Evolutionary conservation across 1,140 invertebrate genomes (phyloP).

Genomic region (Sitodiplosis mosellana): DNA sequence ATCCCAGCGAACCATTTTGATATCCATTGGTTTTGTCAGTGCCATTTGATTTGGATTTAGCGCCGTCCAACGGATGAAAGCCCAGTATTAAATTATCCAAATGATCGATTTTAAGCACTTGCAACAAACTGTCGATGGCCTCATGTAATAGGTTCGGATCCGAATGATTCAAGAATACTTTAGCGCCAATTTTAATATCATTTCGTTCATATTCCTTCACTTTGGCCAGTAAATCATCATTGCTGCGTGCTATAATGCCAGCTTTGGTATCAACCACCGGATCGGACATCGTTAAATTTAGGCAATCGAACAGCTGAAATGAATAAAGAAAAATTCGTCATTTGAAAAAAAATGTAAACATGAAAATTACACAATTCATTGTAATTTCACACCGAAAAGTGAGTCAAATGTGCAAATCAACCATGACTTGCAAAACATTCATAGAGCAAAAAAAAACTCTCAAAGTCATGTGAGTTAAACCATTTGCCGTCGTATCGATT

Average conservation of each 20-base stretch:
- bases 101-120: slow-evolving; percentile 17
- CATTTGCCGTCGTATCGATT: background rate
- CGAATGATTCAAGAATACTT: slow-evolving; percentile 37
- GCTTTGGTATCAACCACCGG: slow-evolving; percentile 12
- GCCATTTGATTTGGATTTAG: background rate
- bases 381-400: background rate
- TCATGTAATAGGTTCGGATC: slow-evolving; percentile 11
- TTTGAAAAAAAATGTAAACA: too few relatives aligned
- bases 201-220: slow-evolving; percentile 37
- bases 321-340: too few relatives aligned
- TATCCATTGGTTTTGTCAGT: background rate
- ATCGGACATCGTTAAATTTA: slow-evolving; percentile 38
- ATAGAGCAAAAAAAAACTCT: background rate
- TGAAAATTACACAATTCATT: background rate
- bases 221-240: slow-evolving; percentile 35
- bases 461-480: background rate
- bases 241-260: slow-evolving; percentile 27
- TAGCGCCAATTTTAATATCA: slow-evolving; percentile 43
- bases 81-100: slow-evolving; percentile 23
- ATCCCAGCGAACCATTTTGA: background rate
- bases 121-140: slow-evolving; percentile 15
- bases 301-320: slow-evolving; percentile 49
- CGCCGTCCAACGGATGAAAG: slow-evolving; percentile 18
- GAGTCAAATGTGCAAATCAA: background rate
- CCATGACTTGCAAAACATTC: background rate